Evolutionary conservation across 2,797 vertebrate genomes (phyloP).

Genomic region (Enteromius unitaeniatus): DNA sequence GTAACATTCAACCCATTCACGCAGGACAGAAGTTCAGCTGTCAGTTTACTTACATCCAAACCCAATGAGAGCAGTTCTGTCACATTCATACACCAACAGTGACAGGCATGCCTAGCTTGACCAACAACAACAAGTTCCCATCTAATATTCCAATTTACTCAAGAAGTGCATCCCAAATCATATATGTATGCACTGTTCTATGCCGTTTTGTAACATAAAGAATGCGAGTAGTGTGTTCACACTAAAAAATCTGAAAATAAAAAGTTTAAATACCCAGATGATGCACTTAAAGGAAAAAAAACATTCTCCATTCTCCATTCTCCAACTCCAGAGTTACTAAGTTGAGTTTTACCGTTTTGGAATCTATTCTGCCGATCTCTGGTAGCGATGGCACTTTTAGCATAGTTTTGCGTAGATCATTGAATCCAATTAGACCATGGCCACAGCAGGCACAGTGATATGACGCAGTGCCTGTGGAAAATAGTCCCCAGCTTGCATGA

Average conservation of each 20-base stretch:
- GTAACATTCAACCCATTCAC: slow-evolving; percentile 48
- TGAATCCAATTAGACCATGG: too few relatives aligned
- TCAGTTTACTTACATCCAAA: slow-evolving; percentile 40
- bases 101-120: not conserved
- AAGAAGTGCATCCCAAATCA: not conserved
- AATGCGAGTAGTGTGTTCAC: not conserved
- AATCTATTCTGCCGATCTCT: too few relatives aligned
- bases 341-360: too few relatives aligned
- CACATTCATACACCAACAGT: slow-evolving; percentile 39
- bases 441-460: too few relatives aligned
- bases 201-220: not conserved
- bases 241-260: not conserved
- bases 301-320: too few relatives aligned
- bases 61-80: not conserved
- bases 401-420: too few relatives aligned
- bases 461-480: too few relatives aligned
- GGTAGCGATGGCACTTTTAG: too few relatives aligned
- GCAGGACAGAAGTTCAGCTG: slow-evolving; percentile 62
- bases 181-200: not conserved
- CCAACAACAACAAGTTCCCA: not conserved
- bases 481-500: too few relatives aligned
- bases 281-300: not conserved
- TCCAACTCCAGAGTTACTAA: too few relatives aligned
- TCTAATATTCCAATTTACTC: not conserved
- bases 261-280: not conserved